A percentile compares a stretch with the other conserved stretches of the same genome.
Conservation (phyloP, 2,888 invertebrate genomes). For the Busseola fusca region DNA sequence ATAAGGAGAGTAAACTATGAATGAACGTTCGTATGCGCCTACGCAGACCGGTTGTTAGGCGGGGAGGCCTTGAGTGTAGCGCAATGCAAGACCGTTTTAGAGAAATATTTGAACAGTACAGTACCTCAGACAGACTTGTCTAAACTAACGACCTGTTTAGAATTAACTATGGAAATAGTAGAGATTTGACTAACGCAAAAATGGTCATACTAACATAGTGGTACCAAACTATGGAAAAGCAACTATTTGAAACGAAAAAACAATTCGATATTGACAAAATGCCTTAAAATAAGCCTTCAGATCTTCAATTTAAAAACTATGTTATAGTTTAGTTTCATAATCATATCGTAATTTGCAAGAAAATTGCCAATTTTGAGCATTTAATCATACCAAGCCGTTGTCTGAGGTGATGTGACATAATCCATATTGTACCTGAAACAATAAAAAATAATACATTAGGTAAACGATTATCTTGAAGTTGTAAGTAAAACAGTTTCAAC, state of each 20-base stretch:
- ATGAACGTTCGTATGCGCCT: slow-evolving; percentile 71
- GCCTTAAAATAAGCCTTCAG: too few species aligned
- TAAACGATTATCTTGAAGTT: not conserved
- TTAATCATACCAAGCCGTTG: not conserved
- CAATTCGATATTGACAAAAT: too few species aligned
- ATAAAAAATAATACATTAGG: slow-evolving; percentile 2
- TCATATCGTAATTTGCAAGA: not conserved
- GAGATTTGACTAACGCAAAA: not conserved
- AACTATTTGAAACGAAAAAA: too few species aligned
- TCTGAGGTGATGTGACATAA: not conserved
- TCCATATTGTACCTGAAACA: slow-evolving; percentile 49
- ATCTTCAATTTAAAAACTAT: not conserved
- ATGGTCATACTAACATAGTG: too few species aligned
- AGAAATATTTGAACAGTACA: slow-evolving; percentile 44
- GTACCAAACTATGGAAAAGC: too few species aligned
- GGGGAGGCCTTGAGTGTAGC: slow-evolving; percentile 54
- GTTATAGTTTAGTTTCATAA: not conserved
- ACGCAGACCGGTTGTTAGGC: slow-evolving; percentile 62
- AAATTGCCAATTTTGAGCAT: not conserved
- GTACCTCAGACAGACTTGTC: slow-evolving; percentile 26
- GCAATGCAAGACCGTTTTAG: slow-evolving; percentile 44
- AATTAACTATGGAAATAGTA: slow-evolving; percentile 7
- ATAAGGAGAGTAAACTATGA: slow-evolving; percentile 62
- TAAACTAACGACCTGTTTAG: slow-evolving; percentile 1
- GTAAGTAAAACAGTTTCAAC: too few species aligned